A percentile compares a stretch with the other conserved stretches of the same genome.
Conservation (phyloP, 1,140 invertebrate species). For the Coboldia fuscipes region DNA sequence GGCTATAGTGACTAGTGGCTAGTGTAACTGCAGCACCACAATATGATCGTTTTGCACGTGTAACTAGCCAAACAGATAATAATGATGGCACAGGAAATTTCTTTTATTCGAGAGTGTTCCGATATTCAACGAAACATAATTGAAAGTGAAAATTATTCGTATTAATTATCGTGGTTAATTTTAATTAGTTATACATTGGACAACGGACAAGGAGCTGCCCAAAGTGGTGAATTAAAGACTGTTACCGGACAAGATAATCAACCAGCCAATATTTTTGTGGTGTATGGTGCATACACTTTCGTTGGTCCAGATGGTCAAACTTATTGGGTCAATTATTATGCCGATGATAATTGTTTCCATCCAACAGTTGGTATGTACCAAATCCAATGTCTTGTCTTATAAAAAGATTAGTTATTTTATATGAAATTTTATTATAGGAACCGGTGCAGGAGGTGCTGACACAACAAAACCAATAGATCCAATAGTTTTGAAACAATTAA, state of each 20-base stretch:
- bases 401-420: no score
- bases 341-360: slow-evolving; percentile 32
- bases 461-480: no score
- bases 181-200: slow-evolving; percentile 1
- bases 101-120: no score
- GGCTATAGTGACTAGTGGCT: not conserved
- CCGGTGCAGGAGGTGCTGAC: no score
- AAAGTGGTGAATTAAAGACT: slow-evolving; percentile 2
- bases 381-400: no score
- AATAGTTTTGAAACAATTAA: no score
- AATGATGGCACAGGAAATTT: not conserved
- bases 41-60: not conserved
- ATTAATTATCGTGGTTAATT: no score
- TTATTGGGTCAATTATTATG: slow-evolving; percentile 23
- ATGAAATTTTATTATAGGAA: no score
- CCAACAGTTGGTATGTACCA: slow-evolving; percentile 17
- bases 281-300: slow-evolving; percentile 27
- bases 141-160: no score
- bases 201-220: slow-evolving; percentile 2
- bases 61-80: not conserved
- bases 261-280: not conserved
- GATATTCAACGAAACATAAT: no score
- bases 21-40: not conserved
- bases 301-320: slow-evolving; percentile 18
- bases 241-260: not conserved